Percentiles rank a stretch among this genome's conserved stretches.
Conservation (phyloP, 2,797 vertebrate species). For the Pteropus rufus region DNA sequence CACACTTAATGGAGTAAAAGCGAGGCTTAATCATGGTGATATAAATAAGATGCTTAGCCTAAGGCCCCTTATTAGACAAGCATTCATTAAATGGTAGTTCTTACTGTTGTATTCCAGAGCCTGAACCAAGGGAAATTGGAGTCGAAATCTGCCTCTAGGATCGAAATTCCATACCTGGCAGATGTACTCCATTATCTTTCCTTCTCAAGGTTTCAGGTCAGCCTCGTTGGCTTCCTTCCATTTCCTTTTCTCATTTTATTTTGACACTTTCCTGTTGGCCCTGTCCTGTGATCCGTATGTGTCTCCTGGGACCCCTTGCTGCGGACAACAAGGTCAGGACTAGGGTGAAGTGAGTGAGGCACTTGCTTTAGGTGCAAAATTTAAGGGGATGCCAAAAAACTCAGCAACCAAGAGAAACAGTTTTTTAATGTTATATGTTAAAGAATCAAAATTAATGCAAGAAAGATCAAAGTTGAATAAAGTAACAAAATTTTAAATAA, state of each 20-base stretch:
- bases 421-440: not conserved
- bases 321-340: not conserved
- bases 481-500: not conserved
- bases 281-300: not conserved
- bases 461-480: not conserved
- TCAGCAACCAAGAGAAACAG: not conserved
- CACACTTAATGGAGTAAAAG: not conserved
- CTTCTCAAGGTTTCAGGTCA: not conserved
- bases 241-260: not conserved
- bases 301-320: not conserved
- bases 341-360: not conserved
- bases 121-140: not conserved
- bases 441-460: not conserved
- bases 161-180: not conserved
- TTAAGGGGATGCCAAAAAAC: not conserved
- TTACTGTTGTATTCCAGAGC: not conserved
- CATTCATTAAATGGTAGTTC: not conserved
- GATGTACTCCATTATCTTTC: not conserved
- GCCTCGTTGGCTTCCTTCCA: not conserved
- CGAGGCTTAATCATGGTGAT: not conserved
- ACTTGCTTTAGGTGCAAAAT: not conserved
- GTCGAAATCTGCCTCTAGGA: not conserved
- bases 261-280: not conserved
- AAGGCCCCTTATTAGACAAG: not conserved
- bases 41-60: not conserved